A percentile compares a stretch with the other conserved stretches of the same genome.
phyloP scores from a whole-genome alignment of 2,113 vertebrate genomes.

The Origma solitaria region DNA sequence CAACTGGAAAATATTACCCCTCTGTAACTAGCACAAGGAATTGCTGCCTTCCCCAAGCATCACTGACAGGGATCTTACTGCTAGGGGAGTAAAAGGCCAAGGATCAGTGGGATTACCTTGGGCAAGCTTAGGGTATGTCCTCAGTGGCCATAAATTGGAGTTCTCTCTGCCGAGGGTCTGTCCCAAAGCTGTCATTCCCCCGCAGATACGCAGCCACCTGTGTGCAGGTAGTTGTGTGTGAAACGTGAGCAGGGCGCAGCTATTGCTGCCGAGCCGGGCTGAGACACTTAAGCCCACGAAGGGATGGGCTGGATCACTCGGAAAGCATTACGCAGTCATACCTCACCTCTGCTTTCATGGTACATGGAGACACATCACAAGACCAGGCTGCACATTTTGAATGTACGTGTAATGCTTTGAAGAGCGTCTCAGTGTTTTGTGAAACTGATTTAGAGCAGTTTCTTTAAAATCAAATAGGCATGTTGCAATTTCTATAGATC shows the following conservation, averaged over 20 bases:
- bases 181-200: not conserved
- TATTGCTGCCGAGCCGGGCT: not conserved
- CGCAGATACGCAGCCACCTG: not conserved
- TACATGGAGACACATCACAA: accelerated
- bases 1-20: conserved; percentile 43
- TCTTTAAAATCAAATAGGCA: not conserved
- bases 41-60: not conserved
- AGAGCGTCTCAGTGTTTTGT: not conserved
- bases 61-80: not conserved
- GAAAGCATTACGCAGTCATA: not conserved
- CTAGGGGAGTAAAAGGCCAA: not conserved
- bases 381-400: not conserved
- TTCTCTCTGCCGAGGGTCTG: not conserved
- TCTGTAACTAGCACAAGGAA: not conserved
- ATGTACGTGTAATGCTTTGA: accelerated
- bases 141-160: not conserved
- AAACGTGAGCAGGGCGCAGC: not conserved
- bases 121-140: not conserved
- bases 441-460: not conserved
- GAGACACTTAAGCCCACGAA: not conserved
- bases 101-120: not conserved
- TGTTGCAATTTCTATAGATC: not conserved
- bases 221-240: accelerated
- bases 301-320: not conserved
- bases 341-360: not conserved